Evolutionary conservation across 2,888 invertebrate genomes (phyloP).

Genomic region (Alsophila aescularia): DNA sequence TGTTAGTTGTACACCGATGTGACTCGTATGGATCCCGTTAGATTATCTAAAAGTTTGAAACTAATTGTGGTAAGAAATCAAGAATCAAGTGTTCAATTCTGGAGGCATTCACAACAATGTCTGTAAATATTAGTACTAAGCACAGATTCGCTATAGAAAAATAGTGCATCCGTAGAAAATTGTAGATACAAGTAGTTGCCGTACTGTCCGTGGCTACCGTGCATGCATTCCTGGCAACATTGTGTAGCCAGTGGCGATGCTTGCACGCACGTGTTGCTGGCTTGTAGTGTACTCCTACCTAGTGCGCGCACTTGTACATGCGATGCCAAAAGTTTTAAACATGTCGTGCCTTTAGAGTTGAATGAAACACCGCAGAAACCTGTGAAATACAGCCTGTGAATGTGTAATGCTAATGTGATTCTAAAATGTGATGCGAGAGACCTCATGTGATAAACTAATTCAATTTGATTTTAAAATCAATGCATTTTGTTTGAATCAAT

Average conservation of each 20-base stretch:
- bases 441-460: slow-evolving; percentile 7
- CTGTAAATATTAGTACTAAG: not conserved
- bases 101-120: not conserved
- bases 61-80: not conserved
- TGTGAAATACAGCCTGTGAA: slow-evolving; percentile 16
- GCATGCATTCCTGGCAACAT: no score
- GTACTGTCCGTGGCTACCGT: no score
- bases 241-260: no score
- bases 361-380: not conserved
- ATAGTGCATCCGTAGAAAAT: not conserved
- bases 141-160: no score
- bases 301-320: not conserved
- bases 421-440: slow-evolving; percentile 31
- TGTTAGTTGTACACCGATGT: not conserved
- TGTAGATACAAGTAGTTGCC: no score
- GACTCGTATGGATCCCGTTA: slow-evolving; percentile 1
- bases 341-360: slow-evolving; percentile 3
- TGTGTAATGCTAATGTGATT: slow-evolving; percentile 14
- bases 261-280: no score
- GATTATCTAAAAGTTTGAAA: not conserved
- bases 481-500: not conserved
- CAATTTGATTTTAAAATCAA: slow-evolving; percentile 4
- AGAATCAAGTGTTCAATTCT: slow-evolving; percentile 1
- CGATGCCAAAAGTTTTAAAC: not conserved
- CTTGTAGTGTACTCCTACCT: no score